Conservation (phyloP, 2,888 invertebrate genomes). For the Mactromeris polynyma region DNA sequence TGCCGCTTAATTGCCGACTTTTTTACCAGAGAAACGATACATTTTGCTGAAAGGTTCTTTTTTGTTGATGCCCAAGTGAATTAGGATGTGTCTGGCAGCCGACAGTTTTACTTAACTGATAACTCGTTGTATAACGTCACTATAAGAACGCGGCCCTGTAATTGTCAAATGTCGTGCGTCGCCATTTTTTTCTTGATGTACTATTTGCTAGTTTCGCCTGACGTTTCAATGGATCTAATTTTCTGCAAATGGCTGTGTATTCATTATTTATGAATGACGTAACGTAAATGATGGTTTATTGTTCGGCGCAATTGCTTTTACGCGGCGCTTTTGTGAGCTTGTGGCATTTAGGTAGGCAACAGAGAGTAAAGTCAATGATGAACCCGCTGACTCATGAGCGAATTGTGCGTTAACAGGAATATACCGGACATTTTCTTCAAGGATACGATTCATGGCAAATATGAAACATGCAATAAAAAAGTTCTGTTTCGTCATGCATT, state of each 20-base stretch:
- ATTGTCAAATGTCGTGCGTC: constrained; percentile 20
- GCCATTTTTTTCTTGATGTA: constrained; percentile 18
- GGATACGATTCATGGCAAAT: no score
- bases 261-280: constrained; percentile 20
- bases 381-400: neutral
- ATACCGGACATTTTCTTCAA: no score
- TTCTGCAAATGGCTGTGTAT: constrained; percentile 18
- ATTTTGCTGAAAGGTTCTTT: constrained; percentile 15
- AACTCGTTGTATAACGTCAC: neutral
- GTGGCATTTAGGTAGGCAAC: neutral
- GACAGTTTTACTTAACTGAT: constrained; percentile 14
- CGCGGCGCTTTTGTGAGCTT: neutral
- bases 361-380: neutral
- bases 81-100: neutral
- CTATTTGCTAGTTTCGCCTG: constrained; percentile 12
- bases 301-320: constrained; percentile 11
- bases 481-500: no score
- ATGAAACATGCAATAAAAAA: no score
- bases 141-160: neutral
- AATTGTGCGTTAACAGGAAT: neutral
- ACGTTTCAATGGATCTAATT: constrained; percentile 18
- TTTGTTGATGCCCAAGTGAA: constrained; percentile 11
- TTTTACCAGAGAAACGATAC: constrained; percentile 21
- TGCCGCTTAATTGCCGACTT: constrained; percentile 11
- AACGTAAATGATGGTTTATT: constrained; percentile 6